Evolutionary conservation across 2,888 invertebrate genomes (phyloP), one percentile per base, ranked within the genome.

Genomic region (Scelioninae gen. 2): DNA sequence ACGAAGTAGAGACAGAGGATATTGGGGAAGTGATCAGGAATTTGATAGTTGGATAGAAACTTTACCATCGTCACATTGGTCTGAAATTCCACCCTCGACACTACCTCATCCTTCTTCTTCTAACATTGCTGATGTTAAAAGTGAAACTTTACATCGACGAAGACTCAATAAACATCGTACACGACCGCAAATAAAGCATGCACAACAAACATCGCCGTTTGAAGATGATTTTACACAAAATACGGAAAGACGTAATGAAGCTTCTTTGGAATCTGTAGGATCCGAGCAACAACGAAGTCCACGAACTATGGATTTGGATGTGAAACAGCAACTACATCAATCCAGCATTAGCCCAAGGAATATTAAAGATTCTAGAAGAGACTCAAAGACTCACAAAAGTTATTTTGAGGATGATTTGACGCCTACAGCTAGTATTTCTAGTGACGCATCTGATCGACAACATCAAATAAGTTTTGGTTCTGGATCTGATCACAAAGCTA

Each of bases 331-430:
- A 28, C 83, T 82, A 1, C 43, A 81, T 39, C 65, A 72, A 2
- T 74, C 78, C n/a, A 63, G 80, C 1, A 37, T 77, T 0, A 84
- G 82, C 31, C 82, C 82, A n/a, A 79, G 80, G 25, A 78, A 58
- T 22, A 73, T 74, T 1, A 82, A 82, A 19, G 84, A 85, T 39
- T 58, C 53, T 11, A 77, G 77, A 64, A 79, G 78, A 64, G 81
- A 82, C 52, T 63, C 78, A 3, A 78, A 80, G 22, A 25, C 76
- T 0, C 77, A 77, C 18, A 84, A 82, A 43, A 72, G 78, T 46
- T 84, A 82, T 63, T 89, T 89, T 77, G 89, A 91, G 76, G 91
- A 91, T 79, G 91, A 91, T 76, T 89, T 91, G 65, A 89, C 87
- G 0, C 87, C 87, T 2, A 88, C 89, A 3, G 83, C 83, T 0